Conservation (phyloP, 2,113 vertebrate genomes). For the Perccottus glenii region DNA sequence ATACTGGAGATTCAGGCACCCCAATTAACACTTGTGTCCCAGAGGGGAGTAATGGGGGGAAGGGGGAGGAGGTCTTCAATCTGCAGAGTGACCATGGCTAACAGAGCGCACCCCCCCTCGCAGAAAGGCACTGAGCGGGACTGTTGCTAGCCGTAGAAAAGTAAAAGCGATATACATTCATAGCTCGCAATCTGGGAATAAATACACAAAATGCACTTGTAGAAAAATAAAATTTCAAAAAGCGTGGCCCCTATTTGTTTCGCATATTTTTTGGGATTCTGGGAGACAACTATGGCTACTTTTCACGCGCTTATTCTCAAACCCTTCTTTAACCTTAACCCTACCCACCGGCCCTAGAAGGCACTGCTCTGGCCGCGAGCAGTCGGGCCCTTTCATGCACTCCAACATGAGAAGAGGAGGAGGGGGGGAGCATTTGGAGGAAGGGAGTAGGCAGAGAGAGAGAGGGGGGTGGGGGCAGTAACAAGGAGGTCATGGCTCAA, state of each 20-base stretch:
- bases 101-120: constrained; percentile 55
- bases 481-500: constrained; percentile 68
- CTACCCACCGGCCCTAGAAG: constrained; percentile 57
- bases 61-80: constrained; percentile 37
- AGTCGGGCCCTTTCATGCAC: constrained; percentile 75
- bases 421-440: constrained; percentile 31
- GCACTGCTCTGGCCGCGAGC: constrained; percentile 60
- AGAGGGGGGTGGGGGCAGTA: constrained; percentile 13
- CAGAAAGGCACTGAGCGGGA: constrained; percentile 81
- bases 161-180: constrained; percentile 80
- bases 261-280: constrained; percentile 64
- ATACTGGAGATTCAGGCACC: constrained; percentile 71
- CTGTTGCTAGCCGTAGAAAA: constrained; percentile 77
- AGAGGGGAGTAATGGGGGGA: constrained; percentile 22
- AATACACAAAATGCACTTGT: constrained; percentile 75
- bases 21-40: constrained; percentile 65
- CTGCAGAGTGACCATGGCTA: constrained; percentile 53
- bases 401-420: constrained; percentile 39
- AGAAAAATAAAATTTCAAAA: constrained; percentile 78
- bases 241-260: constrained; percentile 58
- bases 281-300: constrained; percentile 79
- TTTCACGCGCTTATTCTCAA: constrained; percentile 57
- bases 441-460: background rate
- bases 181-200: constrained; percentile 75
- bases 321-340: constrained; percentile 20